Base-by-base conservation (phyloP, 1,140 invertebrate species). In the Whitmania pigra region DNA sequence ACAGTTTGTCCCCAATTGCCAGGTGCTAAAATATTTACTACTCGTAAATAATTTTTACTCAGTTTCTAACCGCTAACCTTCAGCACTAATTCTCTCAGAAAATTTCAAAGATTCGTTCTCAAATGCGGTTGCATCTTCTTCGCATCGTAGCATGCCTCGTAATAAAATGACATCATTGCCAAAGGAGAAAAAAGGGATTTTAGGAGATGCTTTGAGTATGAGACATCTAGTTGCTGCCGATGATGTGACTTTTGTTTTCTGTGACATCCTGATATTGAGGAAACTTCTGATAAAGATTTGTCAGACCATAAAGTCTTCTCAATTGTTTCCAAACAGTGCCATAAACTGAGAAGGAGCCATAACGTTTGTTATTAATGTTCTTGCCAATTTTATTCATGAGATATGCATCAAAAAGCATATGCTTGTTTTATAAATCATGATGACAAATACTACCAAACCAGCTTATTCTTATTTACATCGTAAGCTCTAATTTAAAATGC, bases 161-260 rank as follows among this genome's bases (percentile, higher is more conserved):
- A 79, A 76, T 67, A 78, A 76, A 70, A 74, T 80, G 43, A 78
- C 79, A 15, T 75, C 78, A 15, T 74, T 71, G 29, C 76, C 79
- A 4, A 57, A 76, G 2, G 71, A 76, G 31, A 74, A 77, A 57
- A 73, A 75, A 15, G 79, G 79, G 9, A 77, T 78, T 4, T 72
- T 80, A 6, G 79, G 79, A 15, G 79, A 80, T 70, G 79, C 79
- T 67, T 76, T 78, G 63, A 80, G 79, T 71, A 79, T 79, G 79
- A 72, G 79, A 15, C 79, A 80, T 69, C 79, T 78, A 40, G 70
- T 80, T n/a, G 79, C 79, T 43, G 79, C 78, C 15, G 78, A 77
- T 5, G 79, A 78, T 3, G 79, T 80, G 79, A 78, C 73, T 67
- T 78, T 78, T 20, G 78, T 75, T 20, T 72, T 80, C 13, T 78